phyloP scores from a whole-genome alignment of 1,140 invertebrate genomes.

The Caenorhabditis briggsae region DNA sequence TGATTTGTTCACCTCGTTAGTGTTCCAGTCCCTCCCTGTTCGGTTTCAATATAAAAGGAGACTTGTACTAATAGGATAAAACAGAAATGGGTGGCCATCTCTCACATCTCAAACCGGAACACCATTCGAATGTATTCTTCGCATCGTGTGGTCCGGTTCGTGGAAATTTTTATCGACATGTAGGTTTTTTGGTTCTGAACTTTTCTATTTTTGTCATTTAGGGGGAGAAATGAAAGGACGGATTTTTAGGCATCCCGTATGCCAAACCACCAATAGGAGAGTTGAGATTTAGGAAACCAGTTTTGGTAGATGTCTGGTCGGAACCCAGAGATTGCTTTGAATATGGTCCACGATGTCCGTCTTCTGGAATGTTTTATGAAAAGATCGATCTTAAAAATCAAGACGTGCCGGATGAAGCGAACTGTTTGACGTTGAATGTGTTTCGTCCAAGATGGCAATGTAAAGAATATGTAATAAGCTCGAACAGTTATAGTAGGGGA shows the following conservation, averaged over 20 bases:
- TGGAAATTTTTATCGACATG: slow-evolving; percentile 14
- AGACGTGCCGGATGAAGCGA: slow-evolving; percentile 1
- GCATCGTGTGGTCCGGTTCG: slow-evolving; percentile 1
- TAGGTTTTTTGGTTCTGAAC: not conserved
- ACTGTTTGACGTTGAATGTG: slow-evolving; percentile 1
- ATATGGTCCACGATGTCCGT: slow-evolving; percentile 11
- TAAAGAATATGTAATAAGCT: not conserved
- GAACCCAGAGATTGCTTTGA: slow-evolving; percentile 51
- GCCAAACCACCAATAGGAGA: slow-evolving; percentile 74
- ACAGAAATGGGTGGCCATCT: slow-evolving; percentile 8
- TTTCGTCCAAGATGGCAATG: slow-evolving; percentile 3
- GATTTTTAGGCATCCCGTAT: slow-evolving; percentile 76
- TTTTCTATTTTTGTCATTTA: not conserved
- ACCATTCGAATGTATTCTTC: not conserved
- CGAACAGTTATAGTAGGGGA: not conserved
- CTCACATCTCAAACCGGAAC: slow-evolving; percentile 27
- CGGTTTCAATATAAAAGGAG: slow-evolving; percentile 14
- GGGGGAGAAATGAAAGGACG: slow-evolving; percentile 64
- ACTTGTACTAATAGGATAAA: slow-evolving; percentile 8
- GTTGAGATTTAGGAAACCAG: slow-evolving; percentile 70
- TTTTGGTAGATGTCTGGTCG: slow-evolving; percentile 54
- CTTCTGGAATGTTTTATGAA: not conserved
- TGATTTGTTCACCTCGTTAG: slow-evolving; percentile 7
- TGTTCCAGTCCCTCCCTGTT: not conserved
- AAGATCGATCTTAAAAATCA: not conserved